Base-by-base conservation (phyloP, 30 jellyfish, hydroid and myxozoan genomes). In the Turritopsis rubra region DNA sequence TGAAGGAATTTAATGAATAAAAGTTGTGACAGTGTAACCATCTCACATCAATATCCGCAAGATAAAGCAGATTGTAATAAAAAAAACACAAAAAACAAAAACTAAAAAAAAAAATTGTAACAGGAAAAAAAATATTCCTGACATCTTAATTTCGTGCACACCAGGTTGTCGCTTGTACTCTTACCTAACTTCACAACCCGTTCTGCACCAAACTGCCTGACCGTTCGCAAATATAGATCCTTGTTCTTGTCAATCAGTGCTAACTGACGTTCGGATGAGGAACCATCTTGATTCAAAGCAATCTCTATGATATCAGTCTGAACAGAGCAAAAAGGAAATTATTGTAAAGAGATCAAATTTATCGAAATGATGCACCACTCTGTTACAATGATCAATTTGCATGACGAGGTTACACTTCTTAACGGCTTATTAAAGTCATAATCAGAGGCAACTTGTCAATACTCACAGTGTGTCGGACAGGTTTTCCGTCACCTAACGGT, bases 401-500 rank as follows among this genome's bases (percentile, higher is more conserved):
- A n/a, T n/a, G n/a, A n/a, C n/a, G n/a, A n/a, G n/a, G n/a, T n/a
- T n/a, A n/a, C n/a, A n/a, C n/a, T n/a, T n/a, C n/a, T n/a, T n/a
- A n/a, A n/a, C n/a, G n/a, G n/a, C n/a, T n/a, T n/a, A n/a, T n/a
- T n/a, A n/a, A n/a, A n/a, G n/a, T n/a, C n/a, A n/a, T n/a, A n/a
- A n/a, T n/a, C n/a, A n/a, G n/a, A n/a, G n/a, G n/a, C n/a, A n/a
- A n/a, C n/a, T n/a, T n/a, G n/a, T 23, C 25, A 28, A 80, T 82
- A 85, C 95, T 73, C 84, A 94, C 99, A 66, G 80, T 24, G 80
- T 94, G 97, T 29, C 81, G 91, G 23, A 94, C 82, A 1, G 99
- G 97, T 70, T 94, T 94, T 18, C 99, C 99, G 79, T 94, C 99
- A 0, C 99, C 99, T 24, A 94, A 65, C 17, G 99, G 97, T 71